phyloP scores from a whole-genome alignment of 2,113 vertebrate genomes.

The Sialia sialis region DNA sequence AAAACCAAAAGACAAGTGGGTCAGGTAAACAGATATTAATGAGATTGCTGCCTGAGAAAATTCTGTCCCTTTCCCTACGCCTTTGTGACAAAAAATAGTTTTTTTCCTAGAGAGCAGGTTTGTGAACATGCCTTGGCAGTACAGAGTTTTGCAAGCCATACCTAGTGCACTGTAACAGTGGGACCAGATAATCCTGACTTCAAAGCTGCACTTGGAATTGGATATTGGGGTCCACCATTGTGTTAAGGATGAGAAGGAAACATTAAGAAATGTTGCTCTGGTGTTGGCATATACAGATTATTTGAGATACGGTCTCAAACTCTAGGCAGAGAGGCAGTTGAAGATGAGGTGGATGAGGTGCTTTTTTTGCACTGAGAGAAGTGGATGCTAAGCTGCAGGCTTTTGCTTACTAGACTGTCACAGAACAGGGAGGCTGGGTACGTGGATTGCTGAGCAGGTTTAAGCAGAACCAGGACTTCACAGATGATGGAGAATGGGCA shows the following conservation, averaged over 20 bases:
- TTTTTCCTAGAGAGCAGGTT: background rate
- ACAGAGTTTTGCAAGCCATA: background rate
- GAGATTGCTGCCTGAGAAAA: background rate
- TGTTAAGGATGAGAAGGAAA: background rate
- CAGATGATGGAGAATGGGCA: fast-evolving
- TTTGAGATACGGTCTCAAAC: background rate
- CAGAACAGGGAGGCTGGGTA: background rate
- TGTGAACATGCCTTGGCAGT: background rate
- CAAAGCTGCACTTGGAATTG: background rate
- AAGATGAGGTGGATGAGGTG: background rate
- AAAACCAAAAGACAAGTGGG: background rate
- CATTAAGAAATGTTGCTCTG: background rate
- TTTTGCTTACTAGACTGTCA: background rate
- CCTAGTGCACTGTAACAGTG: background rate
- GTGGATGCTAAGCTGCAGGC: background rate
- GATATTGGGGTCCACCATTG: background rate
- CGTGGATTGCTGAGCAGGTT: background rate
- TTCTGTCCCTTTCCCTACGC: background rate
- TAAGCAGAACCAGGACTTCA: background rate
- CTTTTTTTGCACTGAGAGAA: background rate
- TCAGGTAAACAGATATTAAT: background rate
- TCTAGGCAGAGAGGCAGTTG: background rate
- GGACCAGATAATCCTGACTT: background rate
- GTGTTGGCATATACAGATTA: fast-evolving
- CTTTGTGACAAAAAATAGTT: background rate